Evolutionary conservation across 2,888 invertebrate species (phyloP).

Genomic region (Iphiclides podalirius): DNA sequence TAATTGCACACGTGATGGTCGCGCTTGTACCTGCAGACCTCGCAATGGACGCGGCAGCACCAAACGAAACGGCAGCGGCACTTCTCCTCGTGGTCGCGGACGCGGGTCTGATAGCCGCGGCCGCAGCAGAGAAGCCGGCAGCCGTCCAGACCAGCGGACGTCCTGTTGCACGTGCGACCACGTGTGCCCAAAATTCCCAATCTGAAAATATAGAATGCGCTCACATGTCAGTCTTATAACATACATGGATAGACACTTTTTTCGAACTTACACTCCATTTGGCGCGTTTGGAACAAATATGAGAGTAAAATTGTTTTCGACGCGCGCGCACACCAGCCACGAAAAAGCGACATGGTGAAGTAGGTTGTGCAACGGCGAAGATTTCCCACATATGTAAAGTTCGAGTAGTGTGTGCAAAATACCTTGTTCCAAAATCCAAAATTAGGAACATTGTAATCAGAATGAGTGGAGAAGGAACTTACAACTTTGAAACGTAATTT

Average conservation of each 20-base stretch:
- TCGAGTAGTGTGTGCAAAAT: too few relatives aligned
- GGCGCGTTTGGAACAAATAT: too few relatives aligned
- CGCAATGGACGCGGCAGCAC: constrained; percentile 94
- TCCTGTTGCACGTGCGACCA: constrained; percentile 90
- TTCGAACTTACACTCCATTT: too few relatives aligned
- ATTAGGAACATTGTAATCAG: constrained; percentile 10
- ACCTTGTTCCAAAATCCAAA: too few relatives aligned
- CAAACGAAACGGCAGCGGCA: constrained; percentile 94
- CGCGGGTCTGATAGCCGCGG: constrained; percentile 91
- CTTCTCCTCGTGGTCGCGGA: constrained; percentile 90
- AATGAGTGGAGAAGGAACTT: too few relatives aligned
- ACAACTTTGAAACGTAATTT: constrained; percentile 22
- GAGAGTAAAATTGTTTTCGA: too few relatives aligned
- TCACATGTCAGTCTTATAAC: too few relatives aligned
- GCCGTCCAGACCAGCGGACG: constrained; percentile 91
- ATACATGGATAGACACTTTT: too few relatives aligned
- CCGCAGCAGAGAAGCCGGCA: constrained; percentile 94
- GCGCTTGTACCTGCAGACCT: constrained; percentile 87
- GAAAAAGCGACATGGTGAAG: too few relatives aligned
- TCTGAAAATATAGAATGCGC: constrained; percentile 66
- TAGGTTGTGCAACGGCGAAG: too few relatives aligned
- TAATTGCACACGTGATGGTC: constrained; percentile 94
- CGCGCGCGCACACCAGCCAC: too few relatives aligned
- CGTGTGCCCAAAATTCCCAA: constrained; percentile 90
- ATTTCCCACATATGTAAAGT: too few relatives aligned